Evolutionary conservation across 2,113 vertebrate species (phyloP), one percentile per base, ranked within the genome.

Genomic region (Xenopus laevis): DNA sequence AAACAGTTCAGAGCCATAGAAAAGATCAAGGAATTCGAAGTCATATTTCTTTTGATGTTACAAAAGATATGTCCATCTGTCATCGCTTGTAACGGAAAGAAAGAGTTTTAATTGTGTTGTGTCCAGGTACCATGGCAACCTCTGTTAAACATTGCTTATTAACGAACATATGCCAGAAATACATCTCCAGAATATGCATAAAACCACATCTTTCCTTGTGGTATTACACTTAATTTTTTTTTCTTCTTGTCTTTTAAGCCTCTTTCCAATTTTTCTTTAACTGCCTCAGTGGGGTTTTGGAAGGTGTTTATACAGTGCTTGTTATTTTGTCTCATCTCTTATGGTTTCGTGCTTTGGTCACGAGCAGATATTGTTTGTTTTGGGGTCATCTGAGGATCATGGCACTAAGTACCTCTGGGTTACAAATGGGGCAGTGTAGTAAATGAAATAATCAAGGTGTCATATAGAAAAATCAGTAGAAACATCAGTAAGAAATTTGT

Each of bases 21-120:
- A 40, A 40, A 74, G 72, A 63, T 72, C 60, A 60, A 80, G 61
- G 4, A 78, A 1, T 62, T 64, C 79, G 17, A 9, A 72, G 60
- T 55, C 65, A 46, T 79, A 81, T 55, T 79, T 79, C 52, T 74
- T 72, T 79, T 40, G 55, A 1, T 79, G 46, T 79, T 81, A 79
- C 78, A 77, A 65, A 70, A 72, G 13, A 30, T 20, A 45, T 53
- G 45, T 68, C 83, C 78, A 83, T 79, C 87, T 60, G 76, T 84
- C 77, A 74, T 82, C 80, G 76, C 72, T 65, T 76, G 83, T 78
- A 71, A 76, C 81, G 30, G 33, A 78, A 82, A 82, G 80, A 78
- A 55, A 65, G 27, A 11, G 78, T 87, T 87, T 84, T 76, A 68
- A 59, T 46, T 65, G 18, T 74, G 60, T 79, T 84, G 81, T 83